phyloP scores from a whole-genome alignment of 2,888 invertebrate species.

The Bedellia somnulentella region DNA sequence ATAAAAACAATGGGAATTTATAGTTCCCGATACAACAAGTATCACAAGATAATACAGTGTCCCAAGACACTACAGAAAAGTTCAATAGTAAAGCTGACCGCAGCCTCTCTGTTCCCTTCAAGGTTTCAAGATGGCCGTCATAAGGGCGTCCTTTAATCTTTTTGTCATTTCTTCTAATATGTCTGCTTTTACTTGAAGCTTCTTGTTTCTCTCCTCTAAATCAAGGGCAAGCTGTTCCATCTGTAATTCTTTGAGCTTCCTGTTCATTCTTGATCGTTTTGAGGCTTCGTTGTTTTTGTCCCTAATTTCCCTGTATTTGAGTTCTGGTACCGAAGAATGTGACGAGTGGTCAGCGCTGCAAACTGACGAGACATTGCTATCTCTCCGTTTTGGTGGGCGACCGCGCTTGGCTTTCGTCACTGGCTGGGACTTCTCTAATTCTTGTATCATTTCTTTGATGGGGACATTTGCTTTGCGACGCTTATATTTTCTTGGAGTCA shows the following conservation, averaged over 20 bases:
- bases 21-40: no score
- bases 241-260: conserved; percentile 62
- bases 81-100: no score
- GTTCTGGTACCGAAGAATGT: conserved; percentile 37
- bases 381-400: conserved; percentile 56
- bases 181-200: conserved; percentile 65
- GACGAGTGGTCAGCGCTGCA: conserved; percentile 44
- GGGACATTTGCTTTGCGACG: conserved; percentile 37
- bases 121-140: conserved; percentile 65
- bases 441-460: conserved; percentile 42
- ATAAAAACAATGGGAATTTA: no score
- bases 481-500: conserved; percentile 28
- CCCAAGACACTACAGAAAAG: no score
- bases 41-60: no score
- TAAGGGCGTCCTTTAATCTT: conserved; percentile 65
- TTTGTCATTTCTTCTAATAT: conserved; percentile 70
- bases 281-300: conserved; percentile 82
- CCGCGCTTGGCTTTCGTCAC: conserved; percentile 46
- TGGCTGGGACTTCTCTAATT: conserved; percentile 37
- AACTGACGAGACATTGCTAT: conserved; percentile 40
- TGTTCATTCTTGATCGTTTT: conserved; percentile 70
- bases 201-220: conserved; percentile 65
- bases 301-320: conserved; percentile 67
- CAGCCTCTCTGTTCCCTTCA: no score
- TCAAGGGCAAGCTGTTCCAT: conserved; percentile 55